Evolutionary conservation across 2,888 invertebrate species (phyloP).

Genomic region (Tenthredo scrophulariae): DNA sequence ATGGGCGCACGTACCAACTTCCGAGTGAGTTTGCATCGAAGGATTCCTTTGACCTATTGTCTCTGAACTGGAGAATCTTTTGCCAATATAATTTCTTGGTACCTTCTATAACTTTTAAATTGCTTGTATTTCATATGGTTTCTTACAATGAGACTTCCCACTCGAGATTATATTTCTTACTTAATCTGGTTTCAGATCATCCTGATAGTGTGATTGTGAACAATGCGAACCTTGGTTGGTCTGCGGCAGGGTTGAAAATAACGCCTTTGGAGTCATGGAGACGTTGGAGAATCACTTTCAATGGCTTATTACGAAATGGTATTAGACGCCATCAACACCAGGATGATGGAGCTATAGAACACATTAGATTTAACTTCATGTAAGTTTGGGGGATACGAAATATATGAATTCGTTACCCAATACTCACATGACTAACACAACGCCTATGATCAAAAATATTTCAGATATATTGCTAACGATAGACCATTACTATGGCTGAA

Average conservation of each 20-base stretch:
- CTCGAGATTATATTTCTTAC: neutral
- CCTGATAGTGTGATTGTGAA: conserved; percentile 79
- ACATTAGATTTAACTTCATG: conserved; percentile 82
- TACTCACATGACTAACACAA: neutral
- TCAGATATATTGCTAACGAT: conserved; percentile 81
- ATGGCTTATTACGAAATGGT: conserved; percentile 83
- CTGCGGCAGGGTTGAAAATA: conserved; percentile 82
- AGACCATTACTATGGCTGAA: conserved; percentile 79
- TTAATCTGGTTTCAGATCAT: conserved; percentile 77
- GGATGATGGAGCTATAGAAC: conserved; percentile 69
- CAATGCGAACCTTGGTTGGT: conserved; percentile 80
- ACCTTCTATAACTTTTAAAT: neutral
- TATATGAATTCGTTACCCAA: neutral
- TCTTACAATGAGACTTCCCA: neutral
- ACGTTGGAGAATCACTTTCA: conserved; percentile 84
- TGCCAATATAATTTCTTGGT: neutral
- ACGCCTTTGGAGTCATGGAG: conserved; percentile 82
- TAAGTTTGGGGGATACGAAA: conserved; percentile 74
- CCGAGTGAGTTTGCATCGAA: conserved; percentile 72
- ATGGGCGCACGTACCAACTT: conserved; percentile 78
- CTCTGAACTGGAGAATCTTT: neutral
- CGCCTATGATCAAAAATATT: conserved; percentile 59
- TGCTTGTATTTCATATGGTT: neutral
- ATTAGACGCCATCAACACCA: conserved; percentile 74
- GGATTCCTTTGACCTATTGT: neutral